Percentiles rank a stretch among this genome's conserved stretches.
These are phyloP conservation scores for Heliconius ismenius DNA, from an alignment of 2,888 invertebrate species.

Conservation along the genomic window DNA sequence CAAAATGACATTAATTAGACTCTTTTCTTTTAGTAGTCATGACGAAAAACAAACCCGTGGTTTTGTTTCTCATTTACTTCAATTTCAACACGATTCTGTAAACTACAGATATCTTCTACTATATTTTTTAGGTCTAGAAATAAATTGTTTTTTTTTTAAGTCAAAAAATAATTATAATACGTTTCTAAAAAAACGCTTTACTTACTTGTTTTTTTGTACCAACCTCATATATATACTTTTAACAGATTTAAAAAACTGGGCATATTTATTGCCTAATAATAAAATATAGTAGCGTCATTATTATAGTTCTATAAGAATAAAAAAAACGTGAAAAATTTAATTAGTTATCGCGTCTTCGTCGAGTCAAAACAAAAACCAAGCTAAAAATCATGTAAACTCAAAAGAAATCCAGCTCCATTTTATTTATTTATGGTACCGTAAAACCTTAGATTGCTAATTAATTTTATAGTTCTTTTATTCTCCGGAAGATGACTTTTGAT, in stretches of 20 bases:
- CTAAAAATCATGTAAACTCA: conserved; percentile 59
- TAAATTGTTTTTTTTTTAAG: too few species aligned
- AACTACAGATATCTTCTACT: too few species aligned
- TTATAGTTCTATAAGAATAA: not conserved
- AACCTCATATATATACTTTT: too few species aligned
- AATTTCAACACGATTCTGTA: too few species aligned
- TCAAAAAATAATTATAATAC: too few species aligned
- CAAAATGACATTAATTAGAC: not conserved
- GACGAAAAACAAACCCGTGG: too few species aligned
- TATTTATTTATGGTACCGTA: conserved; percentile 74
- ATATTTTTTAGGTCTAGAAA: too few species aligned
- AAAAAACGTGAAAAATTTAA: conserved; percentile 52
- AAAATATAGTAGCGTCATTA: not conserved
- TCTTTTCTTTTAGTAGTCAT: not conserved
- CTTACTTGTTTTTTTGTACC: too few species aligned
- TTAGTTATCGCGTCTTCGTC: conserved; percentile 70
- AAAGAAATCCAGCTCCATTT: conserved; percentile 55
- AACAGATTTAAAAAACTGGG: not conserved
- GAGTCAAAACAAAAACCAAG: conserved; percentile 62
- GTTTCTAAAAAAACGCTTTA: too few species aligned
- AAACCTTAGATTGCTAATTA: conserved; percentile 76
- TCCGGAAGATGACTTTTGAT: conserved; percentile 54
- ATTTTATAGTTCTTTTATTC: conserved; percentile 70
- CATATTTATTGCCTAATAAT: not conserved
- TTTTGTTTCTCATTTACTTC: too few species aligned